Percentiles rank a stretch among this genome's conserved stretches.
phyloP scores from a whole-genome alignment of 1,140 invertebrate genomes.

The Platorchestia sp. region DNA sequence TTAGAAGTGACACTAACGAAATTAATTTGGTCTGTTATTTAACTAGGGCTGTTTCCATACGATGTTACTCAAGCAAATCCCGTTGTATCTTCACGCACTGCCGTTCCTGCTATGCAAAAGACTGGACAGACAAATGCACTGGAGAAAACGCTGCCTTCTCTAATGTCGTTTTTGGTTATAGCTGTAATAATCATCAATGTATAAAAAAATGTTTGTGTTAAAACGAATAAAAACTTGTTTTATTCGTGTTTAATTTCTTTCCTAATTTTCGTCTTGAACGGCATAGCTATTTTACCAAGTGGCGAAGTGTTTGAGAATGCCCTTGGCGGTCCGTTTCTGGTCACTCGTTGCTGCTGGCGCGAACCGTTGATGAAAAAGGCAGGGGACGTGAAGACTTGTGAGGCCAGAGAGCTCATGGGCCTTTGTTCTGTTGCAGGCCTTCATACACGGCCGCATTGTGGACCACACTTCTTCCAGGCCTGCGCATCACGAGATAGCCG shows the following conservation, averaged over 20 bases:
- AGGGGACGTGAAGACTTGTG: background rate
- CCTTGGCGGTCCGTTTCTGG: background rate
- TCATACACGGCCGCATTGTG: background rate
- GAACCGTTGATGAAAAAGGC: background rate
- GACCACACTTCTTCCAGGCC: background rate
- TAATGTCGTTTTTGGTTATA: background rate
- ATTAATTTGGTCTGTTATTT: background rate
- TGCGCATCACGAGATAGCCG: background rate
- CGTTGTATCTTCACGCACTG: background rate
- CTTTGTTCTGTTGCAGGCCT: constrained; percentile 17
- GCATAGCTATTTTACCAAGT: background rate
- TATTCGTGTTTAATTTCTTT: background rate
- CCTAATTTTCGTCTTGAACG: background rate
- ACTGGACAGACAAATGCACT: background rate
- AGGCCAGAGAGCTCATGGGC: constrained; percentile 31
- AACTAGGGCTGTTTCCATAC: too few relatives aligned
- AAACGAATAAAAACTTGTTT: background rate
- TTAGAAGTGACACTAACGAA: background rate
- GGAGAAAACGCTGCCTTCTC: background rate
- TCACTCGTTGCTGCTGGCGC: background rate
- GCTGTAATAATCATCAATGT: background rate
- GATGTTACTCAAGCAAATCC: too few relatives aligned
- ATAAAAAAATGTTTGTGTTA: background rate
- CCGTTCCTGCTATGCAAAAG: background rate
- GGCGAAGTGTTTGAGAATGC: background rate